Conservation (phyloP, 1,140 invertebrate genomes). For the Phthorimaea operculella region DNA sequence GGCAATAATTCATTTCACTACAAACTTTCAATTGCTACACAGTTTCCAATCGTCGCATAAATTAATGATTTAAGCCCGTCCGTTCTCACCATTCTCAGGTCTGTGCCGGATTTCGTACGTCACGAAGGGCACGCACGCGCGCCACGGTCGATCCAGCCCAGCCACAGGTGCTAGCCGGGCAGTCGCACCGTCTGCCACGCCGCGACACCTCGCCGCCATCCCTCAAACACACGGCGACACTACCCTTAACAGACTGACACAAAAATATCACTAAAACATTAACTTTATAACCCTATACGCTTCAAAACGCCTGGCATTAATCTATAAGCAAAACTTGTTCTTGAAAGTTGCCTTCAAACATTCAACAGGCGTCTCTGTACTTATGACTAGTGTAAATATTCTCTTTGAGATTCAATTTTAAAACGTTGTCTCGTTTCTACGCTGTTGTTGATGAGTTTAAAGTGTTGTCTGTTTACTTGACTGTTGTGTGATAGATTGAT, state of each 20-base stretch:
- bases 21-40: no score
- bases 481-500: slow-evolving; percentile 3
- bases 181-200: slow-evolving; percentile 43
- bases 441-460: slow-evolving; percentile 41
- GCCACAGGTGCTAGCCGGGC: slow-evolving; percentile 58
- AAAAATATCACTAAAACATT: slow-evolving; percentile 18
- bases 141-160: slow-evolving; percentile 55
- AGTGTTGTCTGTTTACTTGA: slow-evolving; percentile 34
- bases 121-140: slow-evolving; percentile 60
- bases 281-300: not conserved
- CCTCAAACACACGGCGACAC: slow-evolving; percentile 22
- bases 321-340: not conserved
- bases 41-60: not conserved
- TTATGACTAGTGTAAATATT: slow-evolving; percentile 31
- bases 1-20: no score
- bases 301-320: slow-evolving; percentile 6
- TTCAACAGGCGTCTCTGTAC: slow-evolving; percentile 50
- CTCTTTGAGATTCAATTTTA: slow-evolving; percentile 35
- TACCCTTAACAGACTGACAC: slow-evolving; percentile 38
- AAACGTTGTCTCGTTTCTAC: slow-evolving; percentile 39
- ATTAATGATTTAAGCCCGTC: not conserved
- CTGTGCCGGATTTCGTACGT: slow-evolving; percentile 50
- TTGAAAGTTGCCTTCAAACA: slow-evolving; percentile 30
- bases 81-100: slow-evolving; percentile 27
- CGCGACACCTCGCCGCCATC: slow-evolving; percentile 22